Percentiles rank a stretch among this genome's conserved stretches.
These are phyloP conservation scores for Meghimatium bilineatum DNA, from an alignment of 2,888 invertebrate genomes.

Conservation along the genomic window DNA sequence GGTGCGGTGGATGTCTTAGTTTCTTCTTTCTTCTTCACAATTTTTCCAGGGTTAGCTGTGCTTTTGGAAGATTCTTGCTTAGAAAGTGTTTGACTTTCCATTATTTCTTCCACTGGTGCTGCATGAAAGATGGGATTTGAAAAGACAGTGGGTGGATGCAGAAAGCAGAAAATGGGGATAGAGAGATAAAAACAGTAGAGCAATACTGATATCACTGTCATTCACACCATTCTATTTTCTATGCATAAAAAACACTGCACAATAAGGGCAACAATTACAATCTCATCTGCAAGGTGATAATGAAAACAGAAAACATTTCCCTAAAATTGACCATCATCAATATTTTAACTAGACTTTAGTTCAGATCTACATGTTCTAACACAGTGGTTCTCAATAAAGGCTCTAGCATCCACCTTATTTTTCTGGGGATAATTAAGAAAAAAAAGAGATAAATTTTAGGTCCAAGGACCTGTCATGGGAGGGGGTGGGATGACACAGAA, in stretches of 20 bases:
- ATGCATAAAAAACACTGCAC: neutral
- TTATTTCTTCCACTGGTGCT: conserved; percentile 56
- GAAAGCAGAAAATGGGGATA: neutral
- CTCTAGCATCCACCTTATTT: too few species aligned
- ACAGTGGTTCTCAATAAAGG: too few species aligned
- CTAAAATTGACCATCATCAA: neutral
- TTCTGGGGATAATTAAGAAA: too few species aligned
- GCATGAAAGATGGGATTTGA: conserved; percentile 8
- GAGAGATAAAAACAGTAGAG: neutral
- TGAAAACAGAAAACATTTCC: neutral
- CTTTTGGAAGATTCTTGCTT: conserved; percentile 27
- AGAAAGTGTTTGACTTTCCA: conserved; percentile 56
- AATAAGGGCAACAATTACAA: neutral
- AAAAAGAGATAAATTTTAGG: too few species aligned
- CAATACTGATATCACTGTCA: neutral
- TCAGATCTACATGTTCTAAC: neutral
- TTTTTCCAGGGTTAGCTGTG: conserved; percentile 45
- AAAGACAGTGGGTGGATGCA: neutral
- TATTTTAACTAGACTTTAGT: neutral
- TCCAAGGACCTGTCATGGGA: too few species aligned
- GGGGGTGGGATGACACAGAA: too few species aligned
- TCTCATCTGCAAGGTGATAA: neutral
- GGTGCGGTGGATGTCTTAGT: conserved; percentile 52
- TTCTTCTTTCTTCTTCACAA: conserved; percentile 29
- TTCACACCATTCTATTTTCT: neutral